Percentiles rank a stretch among this genome's conserved stretches.
Evolutionary conservation across 1,140 invertebrate species (phyloP).

Genomic region (Drosophila novamexicana): DNA sequence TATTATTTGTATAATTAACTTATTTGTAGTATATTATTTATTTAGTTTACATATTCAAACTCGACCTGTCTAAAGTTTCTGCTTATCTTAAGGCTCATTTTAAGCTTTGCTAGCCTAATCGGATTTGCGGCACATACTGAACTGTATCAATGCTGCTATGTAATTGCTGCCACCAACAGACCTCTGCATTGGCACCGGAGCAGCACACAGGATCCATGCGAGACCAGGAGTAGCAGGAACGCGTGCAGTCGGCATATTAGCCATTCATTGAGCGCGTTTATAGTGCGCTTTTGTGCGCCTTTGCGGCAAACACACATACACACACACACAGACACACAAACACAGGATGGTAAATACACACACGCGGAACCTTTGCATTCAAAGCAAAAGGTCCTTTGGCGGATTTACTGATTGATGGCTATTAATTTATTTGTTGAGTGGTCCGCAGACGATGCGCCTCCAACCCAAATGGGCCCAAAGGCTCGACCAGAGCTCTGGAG

Average conservation of each 20-base stretch:
- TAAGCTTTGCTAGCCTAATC: constrained; percentile 23
- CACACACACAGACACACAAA: neutral
- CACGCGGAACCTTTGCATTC: constrained; percentile 63
- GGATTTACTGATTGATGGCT: constrained; percentile 82
- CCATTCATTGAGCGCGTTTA: constrained; percentile 77
- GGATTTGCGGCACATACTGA: constrained; percentile 25
- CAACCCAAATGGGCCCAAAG: neutral
- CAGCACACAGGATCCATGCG: neutral
- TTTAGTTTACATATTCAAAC: neutral
- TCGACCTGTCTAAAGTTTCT: neutral
- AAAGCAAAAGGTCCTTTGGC: constrained; percentile 78
- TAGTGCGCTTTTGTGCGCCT: constrained; percentile 70
- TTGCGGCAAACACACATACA: constrained; percentile 18
- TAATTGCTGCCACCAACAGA: constrained; percentile 46
- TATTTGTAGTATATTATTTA: neutral
- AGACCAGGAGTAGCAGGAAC: neutral
- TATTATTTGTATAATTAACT: neutral
- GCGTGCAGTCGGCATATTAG: constrained; percentile 73
- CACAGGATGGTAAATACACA: constrained; percentile 2
- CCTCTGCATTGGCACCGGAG: constrained; percentile 32
- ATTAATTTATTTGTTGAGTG: constrained; percentile 81
- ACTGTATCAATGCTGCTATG: constrained; percentile 30
- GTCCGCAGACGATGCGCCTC: constrained; percentile 27
- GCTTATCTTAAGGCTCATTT: constrained; percentile 12
- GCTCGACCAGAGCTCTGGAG: constrained; percentile 1